Evolutionary conservation across 2,113 vertebrate species (phyloP).

Genomic region (Hipposideros armiger): DNA sequence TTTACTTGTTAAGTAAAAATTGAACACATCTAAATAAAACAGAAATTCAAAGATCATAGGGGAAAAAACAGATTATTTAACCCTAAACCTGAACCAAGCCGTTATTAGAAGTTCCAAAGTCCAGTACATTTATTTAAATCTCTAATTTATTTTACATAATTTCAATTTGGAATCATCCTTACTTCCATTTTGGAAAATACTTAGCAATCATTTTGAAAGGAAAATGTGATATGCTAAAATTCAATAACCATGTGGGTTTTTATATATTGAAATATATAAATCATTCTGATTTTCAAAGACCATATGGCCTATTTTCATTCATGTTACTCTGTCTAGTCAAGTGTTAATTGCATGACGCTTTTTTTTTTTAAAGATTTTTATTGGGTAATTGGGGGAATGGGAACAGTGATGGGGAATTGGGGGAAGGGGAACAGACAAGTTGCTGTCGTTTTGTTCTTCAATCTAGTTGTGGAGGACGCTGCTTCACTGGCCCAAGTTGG

Average conservation of each 20-base stretch:
- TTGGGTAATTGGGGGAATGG: too few relatives aligned
- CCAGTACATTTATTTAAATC: not conserved
- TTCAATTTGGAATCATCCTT: conserved; percentile 34
- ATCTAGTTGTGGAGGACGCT: too few relatives aligned
- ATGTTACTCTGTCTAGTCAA: not conserved
- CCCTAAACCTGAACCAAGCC: not conserved
- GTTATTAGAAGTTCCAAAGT: not conserved
- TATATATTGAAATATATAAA: not conserved
- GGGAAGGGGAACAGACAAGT: too few relatives aligned
- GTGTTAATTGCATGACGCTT: not conserved
- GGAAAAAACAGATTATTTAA: not conserved
- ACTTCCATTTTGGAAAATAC: conserved; percentile 33
- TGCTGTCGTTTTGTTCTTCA: too few relatives aligned
- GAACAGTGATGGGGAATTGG: too few relatives aligned
- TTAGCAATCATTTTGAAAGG: conserved; percentile 37
- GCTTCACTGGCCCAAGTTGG: too few relatives aligned
- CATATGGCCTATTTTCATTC: not conserved
- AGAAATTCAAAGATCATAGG: not conserved
- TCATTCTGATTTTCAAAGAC: not conserved
- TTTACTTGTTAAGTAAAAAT: not conserved
- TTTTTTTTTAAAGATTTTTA: too few relatives aligned
- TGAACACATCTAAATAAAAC: not conserved
- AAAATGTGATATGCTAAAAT: conserved; percentile 9
- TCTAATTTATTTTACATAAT: conserved; percentile 61
- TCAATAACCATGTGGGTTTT: not conserved